Conservation (phyloP, 1,140 invertebrate genomes). For the Xylocopa sonorina region DNA sequence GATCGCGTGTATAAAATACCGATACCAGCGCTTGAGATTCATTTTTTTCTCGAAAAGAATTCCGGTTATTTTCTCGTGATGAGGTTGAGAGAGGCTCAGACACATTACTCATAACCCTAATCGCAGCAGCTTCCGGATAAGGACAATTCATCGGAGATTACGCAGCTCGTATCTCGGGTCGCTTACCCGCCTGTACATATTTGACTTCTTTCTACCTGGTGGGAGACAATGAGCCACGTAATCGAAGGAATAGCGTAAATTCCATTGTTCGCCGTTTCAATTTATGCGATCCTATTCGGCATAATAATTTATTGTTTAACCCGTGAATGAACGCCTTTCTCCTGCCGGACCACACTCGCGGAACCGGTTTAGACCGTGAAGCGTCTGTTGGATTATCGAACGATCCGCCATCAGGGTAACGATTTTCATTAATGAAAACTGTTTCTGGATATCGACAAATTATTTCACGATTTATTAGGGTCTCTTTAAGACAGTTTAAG, state of each 20-base stretch:
- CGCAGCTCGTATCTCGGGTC: neutral
- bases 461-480: neutral
- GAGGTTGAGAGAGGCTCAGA: neutral
- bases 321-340: conserved; percentile 22
- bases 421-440: conserved; percentile 27
- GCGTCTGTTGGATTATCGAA: conserved; percentile 34
- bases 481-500: no score
- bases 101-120: neutral
- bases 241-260: conserved; percentile 21
- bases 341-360: conserved; percentile 13
- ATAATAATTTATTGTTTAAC: conserved; percentile 34
- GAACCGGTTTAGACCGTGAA: conserved; percentile 31
- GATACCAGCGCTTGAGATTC: no score
- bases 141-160: neutral
- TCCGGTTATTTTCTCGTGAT: no score
- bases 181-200: neutral
- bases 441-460: neutral
- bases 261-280: conserved; percentile 27
- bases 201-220: neutral
- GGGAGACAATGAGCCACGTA: conserved; percentile 3
- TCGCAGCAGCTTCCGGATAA: neutral
- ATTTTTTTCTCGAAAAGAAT: no score
- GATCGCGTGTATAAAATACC: no score
- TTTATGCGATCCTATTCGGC: conserved; percentile 13
- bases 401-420: conserved; percentile 3